Evolutionary conservation across 2,888 invertebrate genomes (phyloP).

Genomic region (Lasioglossum malachurum): DNA sequence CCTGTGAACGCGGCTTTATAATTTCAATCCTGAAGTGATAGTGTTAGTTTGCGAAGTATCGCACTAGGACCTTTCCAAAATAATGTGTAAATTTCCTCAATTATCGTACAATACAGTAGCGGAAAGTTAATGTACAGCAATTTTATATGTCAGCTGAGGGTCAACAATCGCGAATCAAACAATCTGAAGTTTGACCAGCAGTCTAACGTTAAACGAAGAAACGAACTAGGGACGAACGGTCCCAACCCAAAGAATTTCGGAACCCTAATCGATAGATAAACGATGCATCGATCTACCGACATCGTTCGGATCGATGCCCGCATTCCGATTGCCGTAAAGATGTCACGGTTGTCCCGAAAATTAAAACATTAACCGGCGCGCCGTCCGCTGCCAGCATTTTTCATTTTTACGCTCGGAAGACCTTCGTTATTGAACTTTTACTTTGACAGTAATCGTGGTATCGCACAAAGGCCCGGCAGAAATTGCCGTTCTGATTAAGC

Average conservation of each 20-base stretch:
- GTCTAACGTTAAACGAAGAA: too few relatives aligned
- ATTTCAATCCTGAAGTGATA: too few relatives aligned
- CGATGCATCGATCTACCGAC: neutral
- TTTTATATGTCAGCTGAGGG: too few relatives aligned
- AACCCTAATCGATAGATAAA: neutral
- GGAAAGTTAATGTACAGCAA: neutral
- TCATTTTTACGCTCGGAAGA: conserved; percentile 18
- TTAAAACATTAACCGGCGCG: neutral
- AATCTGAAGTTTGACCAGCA: neutral
- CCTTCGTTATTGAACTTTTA: conserved; percentile 24
- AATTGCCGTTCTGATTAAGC: conserved; percentile 19
- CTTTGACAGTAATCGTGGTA: conserved; percentile 24
- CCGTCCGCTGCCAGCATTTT: neutral
- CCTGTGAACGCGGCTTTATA: too few relatives aligned
- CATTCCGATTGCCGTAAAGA: neutral
- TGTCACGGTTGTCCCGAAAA: neutral
- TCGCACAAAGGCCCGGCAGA: conserved; percentile 7
- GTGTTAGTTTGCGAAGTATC: too few relatives aligned
- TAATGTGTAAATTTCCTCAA: too few relatives aligned
- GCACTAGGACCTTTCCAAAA: too few relatives aligned
- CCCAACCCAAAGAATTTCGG: neutral
- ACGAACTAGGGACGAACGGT: neutral
- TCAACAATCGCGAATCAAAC: neutral
- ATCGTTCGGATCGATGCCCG: neutral
- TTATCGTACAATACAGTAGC: neutral